Conservation (phyloP, 2,888 invertebrate species). For the Tetranychus truncatus region DNA sequence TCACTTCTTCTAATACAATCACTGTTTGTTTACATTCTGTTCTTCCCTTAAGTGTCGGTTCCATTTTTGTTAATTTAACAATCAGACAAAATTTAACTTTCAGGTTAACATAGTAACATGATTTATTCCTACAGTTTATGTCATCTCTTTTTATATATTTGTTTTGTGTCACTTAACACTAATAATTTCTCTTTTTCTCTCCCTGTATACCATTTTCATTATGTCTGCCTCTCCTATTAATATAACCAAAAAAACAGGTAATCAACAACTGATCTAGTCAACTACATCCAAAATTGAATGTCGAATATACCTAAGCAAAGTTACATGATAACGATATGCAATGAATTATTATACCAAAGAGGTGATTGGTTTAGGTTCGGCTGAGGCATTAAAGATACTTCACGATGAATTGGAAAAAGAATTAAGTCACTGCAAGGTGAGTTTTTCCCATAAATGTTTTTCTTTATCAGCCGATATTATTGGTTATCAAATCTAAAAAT, state of each 20-base stretch:
- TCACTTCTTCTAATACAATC: no score
- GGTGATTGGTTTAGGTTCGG: conserved; percentile 23
- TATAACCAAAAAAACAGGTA: neutral
- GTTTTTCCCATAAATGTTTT: neutral
- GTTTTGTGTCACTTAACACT: no score
- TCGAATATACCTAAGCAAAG: neutral
- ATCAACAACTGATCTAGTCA: neutral
- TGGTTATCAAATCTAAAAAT: neutral
- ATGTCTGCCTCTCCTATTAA: neutral
- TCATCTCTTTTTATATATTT: no score
- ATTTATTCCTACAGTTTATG: no score
- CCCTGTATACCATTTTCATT: neutral
- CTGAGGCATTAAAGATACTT: conserved; percentile 47
- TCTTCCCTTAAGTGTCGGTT: no score
- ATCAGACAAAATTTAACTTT: no score
- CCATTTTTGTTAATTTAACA: no score
- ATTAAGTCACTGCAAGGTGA: conserved; percentile 31
- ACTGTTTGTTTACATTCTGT: no score
- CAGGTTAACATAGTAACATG: no score
- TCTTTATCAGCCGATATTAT: neutral
- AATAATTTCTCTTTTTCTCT: neutral
- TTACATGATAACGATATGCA: neutral
- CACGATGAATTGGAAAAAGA: conserved; percentile 49
- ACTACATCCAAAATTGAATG: neutral
- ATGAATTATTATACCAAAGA: conserved; percentile 9